These are phyloP conservation scores for Limanda limanda DNA, from an alignment of 2,113 vertebrate species.

Conservation along the genomic window DNA sequence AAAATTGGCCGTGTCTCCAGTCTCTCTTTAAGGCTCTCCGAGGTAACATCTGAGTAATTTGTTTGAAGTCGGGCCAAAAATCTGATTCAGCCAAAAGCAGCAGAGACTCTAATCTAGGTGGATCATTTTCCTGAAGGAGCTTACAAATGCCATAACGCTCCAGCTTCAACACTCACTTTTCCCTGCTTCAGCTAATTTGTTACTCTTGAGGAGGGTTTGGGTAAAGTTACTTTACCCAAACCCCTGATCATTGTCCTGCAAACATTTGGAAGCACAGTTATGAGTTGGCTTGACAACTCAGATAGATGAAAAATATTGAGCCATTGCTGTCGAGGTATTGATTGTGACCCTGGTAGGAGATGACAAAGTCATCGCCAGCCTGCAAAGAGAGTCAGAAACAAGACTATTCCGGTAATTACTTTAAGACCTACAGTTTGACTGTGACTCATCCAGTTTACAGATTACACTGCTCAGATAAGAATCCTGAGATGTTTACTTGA, in stretches of 20 bases:
- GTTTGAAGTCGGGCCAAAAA: conserved; percentile 50
- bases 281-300: neutral
- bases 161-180: neutral
- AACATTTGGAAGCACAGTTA: neutral
- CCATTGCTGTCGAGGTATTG: conserved; percentile 6
- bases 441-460: conserved; percentile 15
- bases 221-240: neutral
- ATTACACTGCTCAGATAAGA: conserved; percentile 11
- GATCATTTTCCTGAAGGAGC: conserved; percentile 35
- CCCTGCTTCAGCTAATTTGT: conserved; percentile 5
- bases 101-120: conserved; percentile 29
- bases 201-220: neutral
- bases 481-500: no score
- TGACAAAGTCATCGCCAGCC: conserved; percentile 22
- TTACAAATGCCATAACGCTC: conserved; percentile 5
- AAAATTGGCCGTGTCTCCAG: conserved; percentile 34
- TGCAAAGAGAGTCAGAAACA: conserved; percentile 22
- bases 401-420: neutral
- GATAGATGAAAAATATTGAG: conserved; percentile 7
- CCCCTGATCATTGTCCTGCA: neutral
- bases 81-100: conserved; percentile 38
- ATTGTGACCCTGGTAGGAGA: conserved; percentile 17
- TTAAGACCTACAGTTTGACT: neutral
- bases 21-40: conserved; percentile 30
- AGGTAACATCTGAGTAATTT: conserved; percentile 40